phyloP scores from a whole-genome alignment of 2,797 vertebrate genomes.

The Chelon labrosus region DNA sequence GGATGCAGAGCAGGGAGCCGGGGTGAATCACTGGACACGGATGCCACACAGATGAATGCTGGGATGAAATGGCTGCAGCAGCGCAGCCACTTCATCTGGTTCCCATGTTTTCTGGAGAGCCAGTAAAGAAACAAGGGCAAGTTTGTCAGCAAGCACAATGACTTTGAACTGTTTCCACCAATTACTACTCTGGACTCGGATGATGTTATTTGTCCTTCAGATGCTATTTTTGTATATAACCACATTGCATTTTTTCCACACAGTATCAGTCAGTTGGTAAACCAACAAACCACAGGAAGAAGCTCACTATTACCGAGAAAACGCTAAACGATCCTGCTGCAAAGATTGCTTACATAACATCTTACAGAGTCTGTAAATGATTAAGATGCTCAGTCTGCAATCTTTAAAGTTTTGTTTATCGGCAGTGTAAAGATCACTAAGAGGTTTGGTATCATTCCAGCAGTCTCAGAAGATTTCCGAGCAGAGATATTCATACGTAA shows the following conservation, averaged over 20 bases:
- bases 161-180: slow-evolving; percentile 68
- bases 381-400: slow-evolving; percentile 37
- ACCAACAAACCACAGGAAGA: slow-evolving; percentile 33
- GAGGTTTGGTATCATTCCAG: slow-evolving; percentile 34
- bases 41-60: slow-evolving; percentile 73
- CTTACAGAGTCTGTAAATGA: slow-evolving; percentile 53
- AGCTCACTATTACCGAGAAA: slow-evolving; percentile 21
- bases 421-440: slow-evolving; percentile 29
- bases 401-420: slow-evolving; percentile 45
- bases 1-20: slow-evolving; percentile 22
- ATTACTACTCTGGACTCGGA: slow-evolving; percentile 38
- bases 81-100: slow-evolving; percentile 63
- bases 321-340: slow-evolving; percentile 8
- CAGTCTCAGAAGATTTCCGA: slow-evolving; percentile 21
- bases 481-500: slow-evolving; percentile 23
- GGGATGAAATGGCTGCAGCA: slow-evolving; percentile 49
- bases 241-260: slow-evolving; percentile 51
- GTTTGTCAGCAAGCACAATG: slow-evolving; percentile 47
- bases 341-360: slow-evolving; percentile 43
- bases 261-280: slow-evolving; percentile 45
- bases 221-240: slow-evolving; percentile 45
- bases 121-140: slow-evolving; percentile 51
- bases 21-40: slow-evolving; percentile 63
- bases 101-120: slow-evolving; percentile 66
- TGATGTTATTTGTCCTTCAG: slow-evolving; percentile 47